These are phyloP conservation scores for Caenorhabditis uteleia DNA, from an alignment of 2,888 invertebrate species.

Conservation along the genomic window DNA sequence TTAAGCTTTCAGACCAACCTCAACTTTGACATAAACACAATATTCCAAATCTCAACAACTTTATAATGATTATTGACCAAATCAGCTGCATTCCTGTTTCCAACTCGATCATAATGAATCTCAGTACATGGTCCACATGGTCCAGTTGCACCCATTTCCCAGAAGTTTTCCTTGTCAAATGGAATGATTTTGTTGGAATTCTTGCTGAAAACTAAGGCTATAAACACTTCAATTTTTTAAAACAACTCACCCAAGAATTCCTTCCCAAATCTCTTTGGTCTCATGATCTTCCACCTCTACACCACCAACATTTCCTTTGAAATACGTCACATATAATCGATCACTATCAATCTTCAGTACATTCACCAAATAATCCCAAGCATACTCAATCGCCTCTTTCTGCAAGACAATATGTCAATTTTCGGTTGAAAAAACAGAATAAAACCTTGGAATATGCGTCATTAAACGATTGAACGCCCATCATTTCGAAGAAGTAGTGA, in stretches of 20 bases:
- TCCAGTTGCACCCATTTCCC: constrained; percentile 99
- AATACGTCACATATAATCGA: constrained; percentile 95
- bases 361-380: constrained; percentile 91
- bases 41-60: constrained; percentile 98
- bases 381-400: constrained; percentile 90
- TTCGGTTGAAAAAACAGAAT: too few relatives aligned
- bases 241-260: constrained; percentile 78
- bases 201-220: too few relatives aligned
- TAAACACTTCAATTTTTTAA: background rate
- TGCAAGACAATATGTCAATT: too few relatives aligned
- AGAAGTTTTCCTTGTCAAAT: constrained; percentile 93
- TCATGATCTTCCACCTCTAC: constrained; percentile 89
- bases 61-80: constrained; percentile 97
- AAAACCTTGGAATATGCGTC: constrained; percentile 96
- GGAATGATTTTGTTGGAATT: constrained; percentile 75
- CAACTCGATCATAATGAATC: constrained; percentile 86
- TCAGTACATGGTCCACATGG: constrained; percentile 99
- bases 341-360: constrained; percentile 80
- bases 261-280: constrained; percentile 81
- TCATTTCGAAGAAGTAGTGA: constrained; percentile 99
- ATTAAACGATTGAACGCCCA: constrained; percentile 99
- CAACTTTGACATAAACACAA: constrained; percentile 97
- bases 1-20: constrained; percentile 73
- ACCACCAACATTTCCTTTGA: constrained; percentile 84
- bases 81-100: constrained; percentile 80